Conservation (phyloP, 2,797 vertebrate species). For the Eurystomus glaucurus region DNA sequence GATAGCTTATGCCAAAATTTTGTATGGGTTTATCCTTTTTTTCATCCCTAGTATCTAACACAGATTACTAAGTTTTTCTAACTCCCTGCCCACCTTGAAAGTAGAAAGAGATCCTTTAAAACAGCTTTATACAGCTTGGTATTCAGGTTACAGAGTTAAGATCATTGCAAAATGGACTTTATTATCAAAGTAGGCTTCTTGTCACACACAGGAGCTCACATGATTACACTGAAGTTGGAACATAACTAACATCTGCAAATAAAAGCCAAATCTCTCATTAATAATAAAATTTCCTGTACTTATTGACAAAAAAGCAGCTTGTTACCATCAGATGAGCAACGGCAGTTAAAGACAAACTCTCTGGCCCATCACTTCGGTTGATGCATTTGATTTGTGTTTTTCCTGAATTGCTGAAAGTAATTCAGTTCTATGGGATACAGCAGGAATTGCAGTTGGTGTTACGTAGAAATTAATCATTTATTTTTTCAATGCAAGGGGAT, state of each 20-base stretch:
- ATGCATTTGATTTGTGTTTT: background rate
- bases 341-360: background rate
- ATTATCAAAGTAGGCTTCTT: background rate
- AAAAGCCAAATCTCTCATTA: background rate
- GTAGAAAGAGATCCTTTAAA: background rate
- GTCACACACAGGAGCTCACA: background rate
- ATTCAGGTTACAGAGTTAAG: background rate
- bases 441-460: background rate
- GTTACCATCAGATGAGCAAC: background rate
- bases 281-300: background rate
- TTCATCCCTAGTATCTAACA: background rate
- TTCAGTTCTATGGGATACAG: background rate
- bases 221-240: background rate
- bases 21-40: rapidly evolving
- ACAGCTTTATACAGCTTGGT: background rate
- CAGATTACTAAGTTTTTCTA: background rate
- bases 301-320: background rate
- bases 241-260: background rate
- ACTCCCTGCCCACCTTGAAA: background rate
- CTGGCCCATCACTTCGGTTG: background rate
- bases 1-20: background rate
- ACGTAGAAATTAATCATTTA: rapidly evolving
- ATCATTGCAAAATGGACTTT: background rate
- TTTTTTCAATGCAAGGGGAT: background rate
- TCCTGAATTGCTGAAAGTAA: background rate